phyloP scores from a whole-genome alignment of 2,113 vertebrate species.

The Equus przewalskii region DNA sequence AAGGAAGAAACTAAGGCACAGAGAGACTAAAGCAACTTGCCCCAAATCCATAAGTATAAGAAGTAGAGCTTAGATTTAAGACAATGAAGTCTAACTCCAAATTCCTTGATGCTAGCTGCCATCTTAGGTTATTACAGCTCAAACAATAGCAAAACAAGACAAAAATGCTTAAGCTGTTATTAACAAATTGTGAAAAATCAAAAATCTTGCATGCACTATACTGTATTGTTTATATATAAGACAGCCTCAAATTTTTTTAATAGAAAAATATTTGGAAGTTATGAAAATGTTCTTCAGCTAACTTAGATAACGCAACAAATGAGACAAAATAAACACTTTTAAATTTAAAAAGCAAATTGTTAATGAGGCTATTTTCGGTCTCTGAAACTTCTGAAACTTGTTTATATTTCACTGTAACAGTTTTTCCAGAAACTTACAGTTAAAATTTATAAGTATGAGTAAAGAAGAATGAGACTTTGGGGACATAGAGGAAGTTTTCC shows the following conservation, averaged over 20 bases:
- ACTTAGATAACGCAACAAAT: neutral
- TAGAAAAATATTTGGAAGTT: neutral
- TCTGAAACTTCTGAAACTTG: neutral
- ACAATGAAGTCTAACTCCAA: rapidly evolving
- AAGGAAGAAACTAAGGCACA: neutral
- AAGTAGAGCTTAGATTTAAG: neutral
- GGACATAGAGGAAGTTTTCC: neutral
- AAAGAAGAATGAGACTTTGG: neutral
- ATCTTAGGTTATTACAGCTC: neutral
- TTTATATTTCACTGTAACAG: neutral
- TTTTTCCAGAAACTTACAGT: neutral
- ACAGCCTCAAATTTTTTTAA: neutral
- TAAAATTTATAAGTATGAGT: neutral
- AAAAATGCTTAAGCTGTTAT: neutral
- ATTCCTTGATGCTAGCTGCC: rapidly evolving
- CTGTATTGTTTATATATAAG: neutral
- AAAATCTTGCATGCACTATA: neutral
- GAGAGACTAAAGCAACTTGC: neutral
- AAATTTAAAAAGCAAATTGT: neutral
- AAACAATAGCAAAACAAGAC: neutral
- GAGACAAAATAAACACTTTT: neutral
- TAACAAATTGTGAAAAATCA: neutral
- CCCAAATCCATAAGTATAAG: rapidly evolving
- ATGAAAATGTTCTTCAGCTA: neutral
- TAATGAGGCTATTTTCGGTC: neutral